Base-by-base conservation (phyloP, 1,140 invertebrate genomes). In the Arctopsyche grandis region DNA sequence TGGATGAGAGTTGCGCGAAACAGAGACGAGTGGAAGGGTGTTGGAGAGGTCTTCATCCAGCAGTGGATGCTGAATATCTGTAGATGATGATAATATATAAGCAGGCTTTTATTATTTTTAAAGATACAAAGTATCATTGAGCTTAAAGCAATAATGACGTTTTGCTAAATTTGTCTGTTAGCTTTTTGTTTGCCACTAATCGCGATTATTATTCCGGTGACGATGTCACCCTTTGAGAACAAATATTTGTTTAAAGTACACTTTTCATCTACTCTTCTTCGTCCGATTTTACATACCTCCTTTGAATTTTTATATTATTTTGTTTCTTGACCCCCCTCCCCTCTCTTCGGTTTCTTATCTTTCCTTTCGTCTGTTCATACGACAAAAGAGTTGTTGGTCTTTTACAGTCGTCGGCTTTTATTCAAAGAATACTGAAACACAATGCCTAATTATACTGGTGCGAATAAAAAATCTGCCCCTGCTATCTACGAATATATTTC, bases 241-340 rank as follows among this genome's bases (percentile, higher is more conserved):
- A 43, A 60, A 73, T 73, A 73, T 73, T 78, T 78, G 77, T 78
- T 71, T 78, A 73, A 44, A 46, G 77, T 71, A 10, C 77, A 60
- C 69, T 78, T 73, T 58, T 14, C 52, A 26, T 77, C 19, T 19
- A 24, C 60, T 29, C 22, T 66, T 56, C 1, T 29, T 48, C 43
- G 24, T 66, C 12, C 12, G 4, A 5, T 26, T 26, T 16, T 21
- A n/a, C 16, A 60, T 21, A 16, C 56, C n/a, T 60, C 56, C 56
- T 5, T 16, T 16, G 14, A 7, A 7, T 10, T 66, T 66, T 22
- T 22, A 16, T 21, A 22, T 66, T 56, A 44, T 75, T 76, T 58
- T 26, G 58, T 63, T 52, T 76, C 56, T 29, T 60, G 7, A 19
- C 10, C 9, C 56, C 74, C 22, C 12, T 26, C 60, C 21, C 21